Evolutionary conservation across 2,888 invertebrate genomes (phyloP).

Genomic region (Hyposoter didymator): DNA sequence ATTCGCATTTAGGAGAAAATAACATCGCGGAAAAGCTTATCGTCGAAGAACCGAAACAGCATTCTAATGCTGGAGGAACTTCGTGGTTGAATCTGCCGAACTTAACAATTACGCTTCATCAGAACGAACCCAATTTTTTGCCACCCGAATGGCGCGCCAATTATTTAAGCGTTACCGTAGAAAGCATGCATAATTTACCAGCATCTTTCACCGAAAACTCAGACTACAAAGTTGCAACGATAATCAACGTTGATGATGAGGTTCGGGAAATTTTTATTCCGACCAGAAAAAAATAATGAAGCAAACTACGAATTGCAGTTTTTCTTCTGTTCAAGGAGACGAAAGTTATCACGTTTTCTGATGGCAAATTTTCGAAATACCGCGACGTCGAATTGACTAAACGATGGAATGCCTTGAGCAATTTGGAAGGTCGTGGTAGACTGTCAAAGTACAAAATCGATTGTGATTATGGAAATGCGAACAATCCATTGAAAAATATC

Average conservation of each 20-base stretch:
- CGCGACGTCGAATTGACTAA: slow-evolving; percentile 75
- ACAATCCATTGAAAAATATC: slow-evolving; percentile 70
- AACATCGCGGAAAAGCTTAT: slow-evolving; percentile 71
- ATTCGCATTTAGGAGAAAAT: slow-evolving; percentile 71
- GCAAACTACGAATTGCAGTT: background rate
- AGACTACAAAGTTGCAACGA: slow-evolving; percentile 74
- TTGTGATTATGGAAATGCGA: slow-evolving; percentile 69
- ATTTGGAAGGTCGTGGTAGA: slow-evolving; percentile 74
- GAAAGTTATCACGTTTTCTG: slow-evolving; percentile 68
- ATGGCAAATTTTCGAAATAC: slow-evolving; percentile 71
- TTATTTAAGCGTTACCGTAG: slow-evolving; percentile 76
- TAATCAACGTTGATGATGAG: slow-evolving; percentile 68
- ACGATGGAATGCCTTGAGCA: slow-evolving; percentile 73
- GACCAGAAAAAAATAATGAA: background rate
- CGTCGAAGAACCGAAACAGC: slow-evolving; percentile 69
- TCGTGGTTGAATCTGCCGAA: slow-evolving; percentile 76
- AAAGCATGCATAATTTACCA: slow-evolving; percentile 77
- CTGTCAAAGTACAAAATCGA: slow-evolving; percentile 77
- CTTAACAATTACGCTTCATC: slow-evolving; percentile 69
- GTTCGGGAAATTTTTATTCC: slow-evolving; percentile 60
- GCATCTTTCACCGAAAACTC: slow-evolving; percentile 67
- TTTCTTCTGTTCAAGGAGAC: slow-evolving; percentile 50
- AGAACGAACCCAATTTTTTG: slow-evolving; percentile 59
- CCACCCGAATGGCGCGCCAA: slow-evolving; percentile 66
- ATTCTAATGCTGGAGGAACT: slow-evolving; percentile 56